Evolutionary conservation across 2,113 vertebrate species (phyloP), one percentile per base, ranked within the genome.

Genomic region (Dromaius novaehollandiae): DNA sequence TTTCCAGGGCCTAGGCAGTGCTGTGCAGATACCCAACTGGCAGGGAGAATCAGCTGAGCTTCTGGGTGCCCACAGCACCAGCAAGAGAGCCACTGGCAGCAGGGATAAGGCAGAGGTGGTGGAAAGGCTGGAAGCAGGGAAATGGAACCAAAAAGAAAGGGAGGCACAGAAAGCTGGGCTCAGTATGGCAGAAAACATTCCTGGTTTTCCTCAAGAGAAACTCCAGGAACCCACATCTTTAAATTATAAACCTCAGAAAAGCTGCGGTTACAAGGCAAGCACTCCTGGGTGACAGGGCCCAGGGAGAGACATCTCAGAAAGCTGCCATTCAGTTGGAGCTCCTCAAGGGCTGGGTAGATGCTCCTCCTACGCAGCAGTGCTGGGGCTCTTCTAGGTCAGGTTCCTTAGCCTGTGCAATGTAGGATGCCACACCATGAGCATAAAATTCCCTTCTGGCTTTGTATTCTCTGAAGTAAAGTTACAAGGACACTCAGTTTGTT

Each of bases 1-100:
- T 68, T 2, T 53, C 30, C 1, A 0, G 21, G 50, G 75, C 4
- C 1, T 3, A 10, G 36, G 28, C 60, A 77, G 28, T 0, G 1
- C 36, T 26, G 13, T 34, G 34, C 64, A 25, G 60, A 64, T 66
- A 26, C 80, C 50, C 42, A 51, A 19, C 60, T 30, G 28, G 66
- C 42, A 13, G 0, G 36, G 40, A 5, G 77, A 85, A 28, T 48
- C 65, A n/a, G 5, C 44, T 11, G n/a, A 83, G 83, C 53, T 91
- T 44, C 78, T 77, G 32, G 16, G 38, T 42, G 26, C 24, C 32
- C 56, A 34, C 32, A 17, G 56, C 56, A 60, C 17, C 82, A 78
- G 25, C 79, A 51, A 38, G 1, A 2, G 66, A 91, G 21, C 48
- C 56, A 46, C 10, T 16, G 32, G 53, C 75, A 63, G 11, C 77